Evolutionary conservation across 2,888 invertebrate species (phyloP).

Genomic region (Troides aeacus): DNA sequence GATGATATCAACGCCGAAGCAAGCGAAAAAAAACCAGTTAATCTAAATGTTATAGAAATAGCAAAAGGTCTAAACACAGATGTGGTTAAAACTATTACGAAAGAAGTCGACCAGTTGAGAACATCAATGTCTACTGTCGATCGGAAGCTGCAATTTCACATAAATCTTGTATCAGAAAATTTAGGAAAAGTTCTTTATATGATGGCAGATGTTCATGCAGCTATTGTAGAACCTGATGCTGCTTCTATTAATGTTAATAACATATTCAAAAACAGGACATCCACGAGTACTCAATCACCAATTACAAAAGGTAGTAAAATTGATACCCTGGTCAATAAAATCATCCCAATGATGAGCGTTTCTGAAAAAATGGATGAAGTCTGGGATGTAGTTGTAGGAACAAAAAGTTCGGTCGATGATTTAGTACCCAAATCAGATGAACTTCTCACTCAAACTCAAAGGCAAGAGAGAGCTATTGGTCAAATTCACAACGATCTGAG

Average conservation of each 20-base stretch:
- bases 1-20: constrained; percentile 93
- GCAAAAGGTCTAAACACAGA: constrained; percentile 91
- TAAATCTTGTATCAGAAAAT: constrained; percentile 90
- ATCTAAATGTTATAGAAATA: constrained; percentile 90
- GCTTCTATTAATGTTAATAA: constrained; percentile 75
- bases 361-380: constrained; percentile 95
- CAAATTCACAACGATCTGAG: constrained; percentile 91
- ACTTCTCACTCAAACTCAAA: constrained; percentile 89
- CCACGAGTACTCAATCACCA: constrained; percentile 81
- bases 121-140: constrained; percentile 89
- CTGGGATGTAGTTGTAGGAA: constrained; percentile 93
- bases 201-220: constrained; percentile 90
- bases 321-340: constrained; percentile 89
- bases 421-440: constrained; percentile 93
- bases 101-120: constrained; percentile 88
- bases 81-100: constrained; percentile 89
- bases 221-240: constrained; percentile 87
- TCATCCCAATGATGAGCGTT: constrained; percentile 90
- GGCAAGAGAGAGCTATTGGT: constrained; percentile 92
- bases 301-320: constrained; percentile 85
- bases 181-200: constrained; percentile 88
- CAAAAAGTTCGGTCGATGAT: constrained; percentile 92
- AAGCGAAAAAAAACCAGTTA: constrained; percentile 91
- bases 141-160: constrained; percentile 90
- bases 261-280: constrained; percentile 75